Percentiles rank a stretch among this genome's conserved stretches.
Evolutionary conservation across 2,113 vertebrate genomes (phyloP).

Genomic region (Melanerpes aurifrons): DNA sequence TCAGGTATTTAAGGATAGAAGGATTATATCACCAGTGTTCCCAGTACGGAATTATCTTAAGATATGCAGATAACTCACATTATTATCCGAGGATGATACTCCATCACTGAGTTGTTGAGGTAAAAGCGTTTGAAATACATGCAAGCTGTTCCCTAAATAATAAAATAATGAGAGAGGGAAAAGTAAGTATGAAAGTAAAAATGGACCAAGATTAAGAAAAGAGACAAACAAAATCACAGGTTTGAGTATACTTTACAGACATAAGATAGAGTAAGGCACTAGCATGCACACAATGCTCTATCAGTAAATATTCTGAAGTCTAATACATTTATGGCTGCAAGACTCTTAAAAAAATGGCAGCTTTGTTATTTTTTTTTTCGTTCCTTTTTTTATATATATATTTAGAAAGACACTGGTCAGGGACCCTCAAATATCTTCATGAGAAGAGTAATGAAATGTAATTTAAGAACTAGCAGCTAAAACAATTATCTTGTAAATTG

Average conservation of each 20-base stretch:
- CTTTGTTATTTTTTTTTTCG: not conserved
- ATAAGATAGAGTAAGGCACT: not conserved
- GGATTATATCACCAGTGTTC: not conserved
- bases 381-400: not conserved
- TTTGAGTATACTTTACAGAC: not conserved
- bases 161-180: not conserved
- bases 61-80: slow-evolving; percentile 83
- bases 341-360: not conserved
- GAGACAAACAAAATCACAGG: not conserved
- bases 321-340: not conserved
- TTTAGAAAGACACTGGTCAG: not conserved
- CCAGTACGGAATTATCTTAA: not conserved
- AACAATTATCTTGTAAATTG: not conserved
- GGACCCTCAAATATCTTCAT: not conserved
- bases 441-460: not conserved
- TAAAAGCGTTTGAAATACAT: slow-evolving; percentile 98
- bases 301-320: not conserved
- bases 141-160: slow-evolving; percentile 87
- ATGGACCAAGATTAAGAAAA: not conserved
- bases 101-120: slow-evolving; percentile 96
- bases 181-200: not conserved
- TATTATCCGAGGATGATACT: slow-evolving; percentile 93
- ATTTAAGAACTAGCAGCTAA: not conserved
- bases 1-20: not conserved
- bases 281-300: not conserved